A percentile compares a stretch with the other conserved stretches of the same genome.
phyloP scores from a whole-genome alignment of 1,140 invertebrate genomes.

The Orius insidiosus region DNA sequence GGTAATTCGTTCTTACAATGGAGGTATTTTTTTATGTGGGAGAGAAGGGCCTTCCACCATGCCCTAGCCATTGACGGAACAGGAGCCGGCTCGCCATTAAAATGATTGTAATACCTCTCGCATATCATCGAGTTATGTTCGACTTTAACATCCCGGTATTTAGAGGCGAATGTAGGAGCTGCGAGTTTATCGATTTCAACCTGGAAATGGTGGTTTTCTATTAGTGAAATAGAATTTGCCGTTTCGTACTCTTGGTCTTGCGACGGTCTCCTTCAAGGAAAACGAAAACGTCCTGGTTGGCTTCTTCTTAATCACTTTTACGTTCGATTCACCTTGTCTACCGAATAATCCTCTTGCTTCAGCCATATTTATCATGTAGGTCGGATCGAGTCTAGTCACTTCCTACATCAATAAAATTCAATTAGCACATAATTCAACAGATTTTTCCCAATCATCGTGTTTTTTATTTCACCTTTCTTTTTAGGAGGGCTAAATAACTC shows the following conservation, averaged over 20 bases:
- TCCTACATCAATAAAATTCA: constrained; percentile 26
- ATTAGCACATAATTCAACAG: neutral
- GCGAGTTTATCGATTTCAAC: constrained; percentile 29
- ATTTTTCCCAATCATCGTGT: neutral
- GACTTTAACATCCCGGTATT: constrained; percentile 19
- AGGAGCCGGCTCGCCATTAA: neutral
- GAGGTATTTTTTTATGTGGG: neutral
- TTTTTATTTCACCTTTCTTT: constrained; percentile 21
- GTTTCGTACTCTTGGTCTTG: constrained; percentile 2
- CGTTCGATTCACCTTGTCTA: constrained; percentile 23
- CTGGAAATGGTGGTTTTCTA: constrained; percentile 21
- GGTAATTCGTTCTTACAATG: constrained; percentile 2
- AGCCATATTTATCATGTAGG: constrained; percentile 62
- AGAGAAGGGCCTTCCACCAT: constrained; percentile 5
- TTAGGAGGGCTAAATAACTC: constrained; percentile 53
- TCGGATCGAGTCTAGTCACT: constrained; percentile 52
- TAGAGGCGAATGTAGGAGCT: constrained; percentile 32
- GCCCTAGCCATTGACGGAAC: neutral
- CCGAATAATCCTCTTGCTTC: constrained; percentile 57
- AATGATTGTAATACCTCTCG: neutral
- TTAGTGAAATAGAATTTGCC: no score
- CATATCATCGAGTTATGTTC: neutral
- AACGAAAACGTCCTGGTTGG: constrained; percentile 7
- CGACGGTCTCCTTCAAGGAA: constrained; percentile 1
- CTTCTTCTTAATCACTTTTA: constrained; percentile 19